phyloP scores from a whole-genome alignment of 2,797 vertebrate genomes.

The Acanthurus lineatus region DNA sequence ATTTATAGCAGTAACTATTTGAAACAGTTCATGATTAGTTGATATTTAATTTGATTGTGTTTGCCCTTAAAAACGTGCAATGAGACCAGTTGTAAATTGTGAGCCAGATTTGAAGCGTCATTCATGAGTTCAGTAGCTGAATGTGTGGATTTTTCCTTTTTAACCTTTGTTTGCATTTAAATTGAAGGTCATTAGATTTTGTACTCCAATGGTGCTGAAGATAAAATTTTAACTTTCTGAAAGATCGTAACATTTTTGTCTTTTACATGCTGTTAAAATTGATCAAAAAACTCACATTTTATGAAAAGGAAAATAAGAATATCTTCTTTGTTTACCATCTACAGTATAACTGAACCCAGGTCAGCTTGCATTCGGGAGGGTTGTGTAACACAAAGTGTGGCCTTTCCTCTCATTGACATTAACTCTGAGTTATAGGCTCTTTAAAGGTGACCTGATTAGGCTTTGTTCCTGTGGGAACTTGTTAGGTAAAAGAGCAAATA shows the following conservation, averaged over 20 bases:
- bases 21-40: neutral
- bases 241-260: neutral
- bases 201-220: neutral
- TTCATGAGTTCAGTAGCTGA: neutral
- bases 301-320: too few species aligned
- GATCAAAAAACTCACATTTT: too few species aligned
- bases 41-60: neutral
- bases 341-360: neutral
- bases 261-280: neutral
- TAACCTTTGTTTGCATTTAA: neutral
- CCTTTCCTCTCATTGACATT: conserved; percentile 45
- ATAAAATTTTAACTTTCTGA: neutral
- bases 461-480: conserved; percentile 44
- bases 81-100: neutral
- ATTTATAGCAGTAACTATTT: neutral
- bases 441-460: conserved; percentile 51
- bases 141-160: neutral
- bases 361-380: neutral
- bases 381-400: conserved; percentile 1
- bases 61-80: conserved; percentile 1
- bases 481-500: conserved; percentile 42
- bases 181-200: neutral
- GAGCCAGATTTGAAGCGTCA: neutral
- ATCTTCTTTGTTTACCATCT: too few species aligned
- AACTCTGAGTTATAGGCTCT: conserved; percentile 37